Conservation (phyloP, 2,888 invertebrate genomes). For the Athalia circularis region DNA sequence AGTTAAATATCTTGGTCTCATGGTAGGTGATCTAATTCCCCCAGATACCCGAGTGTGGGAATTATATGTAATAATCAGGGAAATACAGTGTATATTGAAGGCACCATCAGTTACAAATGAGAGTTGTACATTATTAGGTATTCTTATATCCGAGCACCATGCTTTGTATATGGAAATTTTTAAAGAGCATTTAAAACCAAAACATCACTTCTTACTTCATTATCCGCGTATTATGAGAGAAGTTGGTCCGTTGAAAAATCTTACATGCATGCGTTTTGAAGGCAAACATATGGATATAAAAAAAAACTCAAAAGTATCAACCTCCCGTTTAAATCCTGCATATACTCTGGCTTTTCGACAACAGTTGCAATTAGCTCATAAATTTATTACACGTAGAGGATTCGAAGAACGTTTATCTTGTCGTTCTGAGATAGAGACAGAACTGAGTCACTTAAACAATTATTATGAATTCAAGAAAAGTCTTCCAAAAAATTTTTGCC, state of each 20-base stretch:
- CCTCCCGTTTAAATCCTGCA: conserved; percentile 8
- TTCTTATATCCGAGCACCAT: conserved; percentile 44
- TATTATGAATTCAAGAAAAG: background rate
- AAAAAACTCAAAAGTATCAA: background rate
- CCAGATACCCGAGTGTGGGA: conserved; percentile 25
- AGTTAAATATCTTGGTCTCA: conserved; percentile 1
- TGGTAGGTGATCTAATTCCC: conserved; percentile 8
- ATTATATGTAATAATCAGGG: conserved; percentile 30
- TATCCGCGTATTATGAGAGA: conserved; percentile 37
- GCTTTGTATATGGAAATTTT: conserved; percentile 42
- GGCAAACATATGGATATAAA: conserved; percentile 7
- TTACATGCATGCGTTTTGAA: conserved; percentile 16
- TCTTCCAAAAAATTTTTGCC: background rate
- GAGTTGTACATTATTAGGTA: conserved; percentile 14
- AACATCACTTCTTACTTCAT: conserved; percentile 29
- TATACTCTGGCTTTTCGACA: conserved; percentile 1
- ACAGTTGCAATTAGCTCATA: conserved; percentile 4
- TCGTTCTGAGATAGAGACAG: background rate
- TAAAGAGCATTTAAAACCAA: conserved; percentile 28
- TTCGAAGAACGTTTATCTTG: conserved; percentile 5
- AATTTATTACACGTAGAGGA: conserved; percentile 10
- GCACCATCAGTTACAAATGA: conserved; percentile 10
- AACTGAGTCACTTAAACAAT: background rate
- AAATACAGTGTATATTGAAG: conserved; percentile 37
- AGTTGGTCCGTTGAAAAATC: conserved; percentile 34